A percentile compares a stretch with the other conserved stretches of the same genome.
These are phyloP conservation scores for Bradypodion ventrale DNA, from an alignment of 2,797 vertebrate species.

Conservation along the genomic window DNA sequence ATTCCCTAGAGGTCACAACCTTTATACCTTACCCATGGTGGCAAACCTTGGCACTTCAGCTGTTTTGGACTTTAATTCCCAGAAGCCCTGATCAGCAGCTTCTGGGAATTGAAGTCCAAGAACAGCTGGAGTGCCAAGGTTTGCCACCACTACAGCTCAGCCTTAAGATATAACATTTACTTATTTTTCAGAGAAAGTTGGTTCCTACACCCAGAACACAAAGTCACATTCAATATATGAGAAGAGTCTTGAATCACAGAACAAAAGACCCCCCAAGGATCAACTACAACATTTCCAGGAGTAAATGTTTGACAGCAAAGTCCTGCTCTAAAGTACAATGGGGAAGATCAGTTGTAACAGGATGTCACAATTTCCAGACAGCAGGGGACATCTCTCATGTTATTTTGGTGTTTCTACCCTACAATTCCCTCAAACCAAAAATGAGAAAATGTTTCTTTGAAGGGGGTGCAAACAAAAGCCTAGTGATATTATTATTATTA, in stretches of 20 bases:
- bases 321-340: neutral
- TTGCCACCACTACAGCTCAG: too few relatives aligned
- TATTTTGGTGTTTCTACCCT: slow-evolving; percentile 4
- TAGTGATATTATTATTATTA: neutral
- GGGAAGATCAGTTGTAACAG: neutral
- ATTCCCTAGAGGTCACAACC: neutral
- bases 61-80: too few relatives aligned
- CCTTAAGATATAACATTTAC: neutral
- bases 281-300: neutral
- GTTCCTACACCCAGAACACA: neutral
- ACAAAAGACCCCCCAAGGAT: neutral
- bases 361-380: neutral
- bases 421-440: neutral
- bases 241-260: neutral
- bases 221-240: neutral
- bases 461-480: neutral
- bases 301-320: neutral
- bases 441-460: slow-evolving; percentile 17
- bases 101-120: too few relatives aligned
- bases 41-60: too few relatives aligned
- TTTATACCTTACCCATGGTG: too few relatives aligned
- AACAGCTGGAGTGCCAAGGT: too few relatives aligned
- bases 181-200: neutral
- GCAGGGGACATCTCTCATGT: neutral
- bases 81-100: too few relatives aligned